phyloP scores from a whole-genome alignment of 1,140 invertebrate species.

The Tribolium madens region DNA sequence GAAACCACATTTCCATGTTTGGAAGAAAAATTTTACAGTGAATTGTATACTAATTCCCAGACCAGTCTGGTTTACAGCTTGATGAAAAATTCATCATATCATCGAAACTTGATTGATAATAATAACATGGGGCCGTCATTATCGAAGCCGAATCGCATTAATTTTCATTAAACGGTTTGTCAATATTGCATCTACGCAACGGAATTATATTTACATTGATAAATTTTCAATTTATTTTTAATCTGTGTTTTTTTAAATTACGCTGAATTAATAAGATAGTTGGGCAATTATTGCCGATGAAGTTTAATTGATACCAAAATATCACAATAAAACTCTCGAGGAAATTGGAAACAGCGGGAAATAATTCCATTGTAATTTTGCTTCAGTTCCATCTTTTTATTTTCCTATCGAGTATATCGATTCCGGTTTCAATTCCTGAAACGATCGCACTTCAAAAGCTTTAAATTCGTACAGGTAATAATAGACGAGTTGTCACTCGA shows the following conservation, averaged over 20 bases:
- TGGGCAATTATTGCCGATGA: not conserved
- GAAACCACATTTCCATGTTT: slow-evolving; percentile 1
- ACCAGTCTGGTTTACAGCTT: not conserved
- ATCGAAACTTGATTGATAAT: not conserved
- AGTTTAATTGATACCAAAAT: not conserved
- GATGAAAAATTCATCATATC: not conserved
- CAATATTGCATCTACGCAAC: not conserved
- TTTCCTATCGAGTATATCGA: not conserved
- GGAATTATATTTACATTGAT: not conserved
- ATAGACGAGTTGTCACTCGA: slow-evolving; percentile 15
- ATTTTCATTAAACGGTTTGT: not conserved
- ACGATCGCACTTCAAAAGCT: not conserved
- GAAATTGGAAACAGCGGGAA: not conserved
- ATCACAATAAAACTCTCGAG: not conserved
- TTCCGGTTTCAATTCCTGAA: slow-evolving; percentile 7
- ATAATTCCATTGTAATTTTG: not conserved
- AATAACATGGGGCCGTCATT: not conserved
- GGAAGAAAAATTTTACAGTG: not conserved
- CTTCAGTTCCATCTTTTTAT: not conserved
- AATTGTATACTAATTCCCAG: too few relatives aligned
- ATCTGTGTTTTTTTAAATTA: too few relatives aligned
- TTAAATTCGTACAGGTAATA: slow-evolving; percentile 7
- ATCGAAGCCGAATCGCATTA: not conserved
- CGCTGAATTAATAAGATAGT: not conserved
- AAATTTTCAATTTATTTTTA: too few relatives aligned